Conservation (phyloP, 2,113 vertebrate species). For the Chloroceryle aenea region DNA sequence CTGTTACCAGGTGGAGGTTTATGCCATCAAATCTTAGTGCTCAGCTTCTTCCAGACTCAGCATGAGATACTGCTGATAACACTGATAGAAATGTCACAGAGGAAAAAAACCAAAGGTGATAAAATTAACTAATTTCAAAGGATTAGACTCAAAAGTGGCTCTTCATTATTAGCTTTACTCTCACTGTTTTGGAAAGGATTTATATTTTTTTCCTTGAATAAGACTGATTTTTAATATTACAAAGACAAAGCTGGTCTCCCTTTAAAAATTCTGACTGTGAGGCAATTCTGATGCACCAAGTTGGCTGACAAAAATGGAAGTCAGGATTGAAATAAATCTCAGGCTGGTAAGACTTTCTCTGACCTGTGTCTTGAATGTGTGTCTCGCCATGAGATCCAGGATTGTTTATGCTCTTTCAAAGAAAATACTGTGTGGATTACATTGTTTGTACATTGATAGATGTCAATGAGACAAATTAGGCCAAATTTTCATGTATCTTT, state of each 20-base stretch:
- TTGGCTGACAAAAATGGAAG: not conserved
- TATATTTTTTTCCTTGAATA: not conserved
- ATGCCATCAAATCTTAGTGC: not conserved
- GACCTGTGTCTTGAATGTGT: not conserved
- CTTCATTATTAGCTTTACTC: not conserved
- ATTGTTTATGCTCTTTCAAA: not conserved
- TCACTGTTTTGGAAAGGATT: not conserved
- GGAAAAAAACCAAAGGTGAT: not conserved
- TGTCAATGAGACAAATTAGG: accelerated
- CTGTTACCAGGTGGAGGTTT: not conserved
- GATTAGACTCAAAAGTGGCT: not conserved
- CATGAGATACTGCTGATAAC: not conserved
- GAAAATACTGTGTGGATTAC: not conserved
- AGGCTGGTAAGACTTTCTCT: not conserved
- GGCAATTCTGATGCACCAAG: not conserved
- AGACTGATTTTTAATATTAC: not conserved
- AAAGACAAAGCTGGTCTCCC: not conserved
- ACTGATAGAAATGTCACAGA: not conserved
- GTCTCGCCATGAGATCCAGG: not conserved
- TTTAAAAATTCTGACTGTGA: not conserved
- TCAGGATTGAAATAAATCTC: not conserved
- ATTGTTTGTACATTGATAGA: not conserved
- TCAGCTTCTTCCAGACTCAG: not conserved
- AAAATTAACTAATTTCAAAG: not conserved
- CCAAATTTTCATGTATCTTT: not conserved